Percentiles rank a stretch among this genome's conserved stretches.
phyloP scores from a whole-genome alignment of 2,888 invertebrate species.

The Muschampia plurimacula region DNA sequence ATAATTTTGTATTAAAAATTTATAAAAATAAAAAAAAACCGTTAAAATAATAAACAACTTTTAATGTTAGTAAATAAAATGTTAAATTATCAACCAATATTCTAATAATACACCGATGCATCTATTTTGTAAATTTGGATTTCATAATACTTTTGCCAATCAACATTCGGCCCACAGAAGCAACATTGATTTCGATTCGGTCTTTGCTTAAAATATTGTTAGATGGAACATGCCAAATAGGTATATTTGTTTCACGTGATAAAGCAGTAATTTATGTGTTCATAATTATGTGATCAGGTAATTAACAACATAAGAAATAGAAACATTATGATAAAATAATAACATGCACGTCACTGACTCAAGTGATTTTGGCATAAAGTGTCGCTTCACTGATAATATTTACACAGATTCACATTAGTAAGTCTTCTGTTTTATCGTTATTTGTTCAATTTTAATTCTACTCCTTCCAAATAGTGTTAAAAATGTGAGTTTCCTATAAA shows the following conservation, averaged over 20 bases:
- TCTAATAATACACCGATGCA: constrained; percentile 36
- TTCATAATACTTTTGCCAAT: constrained; percentile 55
- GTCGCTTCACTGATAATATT: too few species aligned
- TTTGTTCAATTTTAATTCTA: background rate
- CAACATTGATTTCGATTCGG: constrained; percentile 70
- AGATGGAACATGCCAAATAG: constrained; percentile 1
- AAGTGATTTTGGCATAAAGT: background rate
- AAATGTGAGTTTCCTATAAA: constrained; percentile 40
- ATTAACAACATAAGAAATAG: too few species aligned
- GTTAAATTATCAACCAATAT: constrained; percentile 19
- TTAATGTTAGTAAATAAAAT: constrained; percentile 6
- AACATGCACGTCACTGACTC: background rate
- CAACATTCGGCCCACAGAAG: constrained; percentile 76
- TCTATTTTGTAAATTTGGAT: constrained; percentile 43
- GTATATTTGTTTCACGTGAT: background rate
- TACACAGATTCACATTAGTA: too few species aligned
- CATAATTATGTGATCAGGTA: too few species aligned
- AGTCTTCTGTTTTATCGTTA: background rate
- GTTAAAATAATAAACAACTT: constrained; percentile 13
- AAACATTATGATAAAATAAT: background rate
- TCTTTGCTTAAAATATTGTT: constrained; percentile 74
- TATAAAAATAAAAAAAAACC: constrained; percentile 12
- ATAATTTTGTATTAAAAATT: constrained; percentile 12
- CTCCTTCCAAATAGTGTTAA: background rate
- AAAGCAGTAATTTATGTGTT: background rate